Evolutionary conservation across 2,797 vertebrate species (phyloP), one percentile per base, ranked within the genome.

Genomic region (Enteromius afrohamiltoni): DNA sequence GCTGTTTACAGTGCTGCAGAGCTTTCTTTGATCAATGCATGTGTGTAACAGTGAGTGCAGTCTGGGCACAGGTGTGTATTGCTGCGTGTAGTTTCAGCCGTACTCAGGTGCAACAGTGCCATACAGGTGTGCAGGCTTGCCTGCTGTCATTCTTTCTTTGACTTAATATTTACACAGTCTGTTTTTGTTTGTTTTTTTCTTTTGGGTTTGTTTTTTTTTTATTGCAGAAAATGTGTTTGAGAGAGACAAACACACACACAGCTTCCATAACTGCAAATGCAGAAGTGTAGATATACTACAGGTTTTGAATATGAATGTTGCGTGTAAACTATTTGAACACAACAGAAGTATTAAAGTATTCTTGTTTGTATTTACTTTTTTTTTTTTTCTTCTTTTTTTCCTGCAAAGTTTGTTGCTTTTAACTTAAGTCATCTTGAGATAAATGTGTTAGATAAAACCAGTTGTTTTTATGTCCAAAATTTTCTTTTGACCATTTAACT

Each of bases 161-260:
- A 53, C 42, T n/a, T 80, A 80, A 80, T 80, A 80, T 80, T 85
- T 74, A 65, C 64, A 49, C 34, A 64, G 31, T 49, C 31, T 53
- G 51, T 2, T 1, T 19, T 11, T 8, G 21, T 21, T 16, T 65
- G 65, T 40, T 8, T 40, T 40, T 34, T 37, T 40, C 8, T 7
- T 60, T 71, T 79, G n/a, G n/a, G 75, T 26, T 55, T 13, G 65
- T 49, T 73, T 68, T 47, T 73, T 73, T 51, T 10, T n/a, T 2
- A 26, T 34, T 73, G 64, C 5, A 53, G 23, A 23, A 84, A 40
- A 19, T 78, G 37, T 67, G 37, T 71, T 70, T 37, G n/a, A 65
- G 55, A 82, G 29, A 42, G 13, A 42, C 31, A 11, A 9, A 13
- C 31, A 70, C 19, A 42, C 3, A 69, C 37, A 60, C 6, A 31